A percentile compares a stretch with the other conserved stretches of the same genome.
phyloP scores from a whole-genome alignment of 2,888 invertebrate species.

The Imbricaverruca yamaguchii region DNA sequence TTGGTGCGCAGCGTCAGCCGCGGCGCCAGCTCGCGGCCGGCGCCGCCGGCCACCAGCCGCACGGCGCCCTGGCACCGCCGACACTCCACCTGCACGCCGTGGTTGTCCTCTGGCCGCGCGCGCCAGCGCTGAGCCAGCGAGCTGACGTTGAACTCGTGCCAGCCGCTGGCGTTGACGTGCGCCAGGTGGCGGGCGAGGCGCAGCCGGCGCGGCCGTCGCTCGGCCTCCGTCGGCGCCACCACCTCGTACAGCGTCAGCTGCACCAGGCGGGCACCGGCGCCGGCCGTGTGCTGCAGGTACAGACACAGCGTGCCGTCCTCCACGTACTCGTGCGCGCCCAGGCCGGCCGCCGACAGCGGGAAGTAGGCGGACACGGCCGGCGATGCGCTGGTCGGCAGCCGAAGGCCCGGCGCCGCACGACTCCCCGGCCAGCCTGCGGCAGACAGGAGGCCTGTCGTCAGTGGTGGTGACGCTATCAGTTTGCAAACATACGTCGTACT shows the following conservation, averaged over 20 bases:
- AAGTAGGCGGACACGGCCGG: neutral
- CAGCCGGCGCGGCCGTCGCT: neutral
- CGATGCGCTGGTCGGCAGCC: neutral
- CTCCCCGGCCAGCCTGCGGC: neutral
- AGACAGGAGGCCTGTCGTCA: neutral
- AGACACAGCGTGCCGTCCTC: neutral
- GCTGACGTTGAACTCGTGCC: constrained; percentile 5
- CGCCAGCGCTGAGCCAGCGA: neutral
- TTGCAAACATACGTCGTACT: neutral
- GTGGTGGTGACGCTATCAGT: too few relatives aligned
- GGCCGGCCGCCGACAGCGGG: neutral
- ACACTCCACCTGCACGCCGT: constrained; percentile 11
- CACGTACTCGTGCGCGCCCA: neutral
- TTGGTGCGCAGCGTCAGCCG: neutral
- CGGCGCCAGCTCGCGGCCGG: neutral
- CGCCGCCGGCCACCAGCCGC: neutral
- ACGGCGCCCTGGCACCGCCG: neutral
- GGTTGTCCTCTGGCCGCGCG: constrained; percentile 5
- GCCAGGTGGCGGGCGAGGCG: neutral
- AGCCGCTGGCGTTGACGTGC: neutral
- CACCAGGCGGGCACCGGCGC: neutral
- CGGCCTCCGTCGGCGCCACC: neutral
- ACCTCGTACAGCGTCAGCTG: neutral
- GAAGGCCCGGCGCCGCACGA: neutral
- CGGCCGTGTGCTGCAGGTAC: neutral